Evolutionary conservation across 1,140 invertebrate genomes (phyloP), one percentile per base, ranked within the genome.

Genomic region (Pararge aegeria): DNA sequence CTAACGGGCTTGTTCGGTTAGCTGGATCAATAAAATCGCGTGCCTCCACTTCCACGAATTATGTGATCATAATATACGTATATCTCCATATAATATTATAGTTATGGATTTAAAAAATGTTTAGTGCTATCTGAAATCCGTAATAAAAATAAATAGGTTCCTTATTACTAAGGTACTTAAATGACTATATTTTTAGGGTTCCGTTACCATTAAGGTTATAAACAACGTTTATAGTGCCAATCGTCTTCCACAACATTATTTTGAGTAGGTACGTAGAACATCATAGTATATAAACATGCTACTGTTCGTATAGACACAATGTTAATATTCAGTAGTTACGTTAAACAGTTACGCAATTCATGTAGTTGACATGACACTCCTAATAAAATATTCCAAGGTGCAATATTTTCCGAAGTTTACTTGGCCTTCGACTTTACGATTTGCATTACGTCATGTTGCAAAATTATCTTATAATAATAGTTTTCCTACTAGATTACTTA

Each of bases 401-500:
- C 44, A 54, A 73, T 70, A 71, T 78, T 78, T 78, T 75, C 69
- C 63, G 55, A 75, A 71, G 68, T 70, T 77, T 75, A 70, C 65
- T 64, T 67, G 75, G 75, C 76, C 79, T 82, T 80, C 76, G 61
- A 60, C 38, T 16, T 42, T 42, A 18, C 6, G 12, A 42, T 16
- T 46, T 60, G 15, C 29, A 4, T 60, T 48, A 53, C 57, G 50
- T 60, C 57, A 60, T 53, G 38, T 44, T 16, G 29, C n/a, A 44
- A 46, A 60, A 60, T 46, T 16, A 16, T 12, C 34, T 12, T n/a
- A n/a, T n/a, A 12, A 2, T 37, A 37, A 5, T 37, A 2, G 9
- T 3, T 37, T 12, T 5, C 4, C 2, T 24, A 24, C 24, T 24
- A 24, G 34, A 37, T 5, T 37, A 37, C 12, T 37, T 37, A 24